phyloP scores from a whole-genome alignment of 2,797 vertebrate genomes.

The Gymnothorax javanicus region DNA sequence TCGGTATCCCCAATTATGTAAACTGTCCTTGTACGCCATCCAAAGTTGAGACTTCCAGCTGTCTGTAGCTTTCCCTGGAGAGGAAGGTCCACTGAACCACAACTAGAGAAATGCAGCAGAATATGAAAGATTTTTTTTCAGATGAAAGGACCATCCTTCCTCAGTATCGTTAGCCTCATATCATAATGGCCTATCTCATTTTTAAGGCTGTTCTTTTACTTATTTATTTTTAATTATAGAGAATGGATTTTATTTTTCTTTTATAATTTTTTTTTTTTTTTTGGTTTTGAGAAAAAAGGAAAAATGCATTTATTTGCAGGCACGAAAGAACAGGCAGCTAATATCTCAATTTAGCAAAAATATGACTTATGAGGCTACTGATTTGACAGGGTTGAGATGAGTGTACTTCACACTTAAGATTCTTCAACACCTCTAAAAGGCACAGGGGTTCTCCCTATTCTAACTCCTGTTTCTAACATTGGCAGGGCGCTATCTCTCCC shows the following conservation, averaged over 20 bases:
- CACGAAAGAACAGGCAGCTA: too few species aligned
- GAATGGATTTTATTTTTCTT: too few species aligned
- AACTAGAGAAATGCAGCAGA: not conserved
- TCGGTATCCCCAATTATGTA: not conserved
- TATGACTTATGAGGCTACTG: too few species aligned
- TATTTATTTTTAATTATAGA: too few species aligned
- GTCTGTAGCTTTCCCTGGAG: not conserved
- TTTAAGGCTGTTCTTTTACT: too few species aligned
- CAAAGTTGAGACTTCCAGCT: constrained; percentile 1
- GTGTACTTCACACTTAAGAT: not conserved
- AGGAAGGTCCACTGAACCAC: not conserved
- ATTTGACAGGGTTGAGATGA: not conserved
- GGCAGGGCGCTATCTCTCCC: not conserved
- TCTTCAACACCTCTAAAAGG: not conserved
- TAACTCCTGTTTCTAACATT: not conserved
- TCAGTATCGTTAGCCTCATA: not conserved
- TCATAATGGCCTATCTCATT: too few species aligned
- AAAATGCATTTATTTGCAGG: too few species aligned
- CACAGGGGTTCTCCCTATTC: not conserved
- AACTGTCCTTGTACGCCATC: not conserved
- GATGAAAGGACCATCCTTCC: not conserved
- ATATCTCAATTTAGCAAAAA: too few species aligned
- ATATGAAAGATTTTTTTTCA: not conserved
- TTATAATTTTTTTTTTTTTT: too few species aligned
- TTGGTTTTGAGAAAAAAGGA: too few species aligned